Conservation (phyloP, 1,140 invertebrate genomes). For the Melitaea cinxia region DNA sequence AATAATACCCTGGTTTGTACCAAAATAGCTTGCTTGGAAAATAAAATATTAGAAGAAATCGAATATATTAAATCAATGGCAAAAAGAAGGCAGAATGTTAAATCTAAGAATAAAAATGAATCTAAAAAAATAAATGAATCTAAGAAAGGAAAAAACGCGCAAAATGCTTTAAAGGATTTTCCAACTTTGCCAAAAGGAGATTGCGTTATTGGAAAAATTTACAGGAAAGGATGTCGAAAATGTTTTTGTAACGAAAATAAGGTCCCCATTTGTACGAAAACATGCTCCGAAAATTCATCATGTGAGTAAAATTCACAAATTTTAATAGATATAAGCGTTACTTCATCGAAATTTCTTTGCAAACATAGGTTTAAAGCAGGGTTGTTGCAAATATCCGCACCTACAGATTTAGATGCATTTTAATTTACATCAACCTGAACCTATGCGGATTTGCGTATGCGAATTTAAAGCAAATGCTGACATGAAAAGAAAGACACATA, state of each 20-base stretch:
- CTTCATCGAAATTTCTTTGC: no score
- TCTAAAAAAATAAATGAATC: constrained; percentile 6
- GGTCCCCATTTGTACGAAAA: constrained; percentile 30
- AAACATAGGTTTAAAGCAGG: no score
- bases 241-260: constrained; percentile 51
- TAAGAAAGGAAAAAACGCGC: background rate
- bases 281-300: background rate
- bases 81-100: constrained; percentile 11
- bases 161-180: no score
- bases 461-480: no score
- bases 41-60: constrained; percentile 12
- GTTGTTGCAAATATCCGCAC: no score
- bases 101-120: background rate
- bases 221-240: constrained; percentile 47
- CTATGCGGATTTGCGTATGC: no score
- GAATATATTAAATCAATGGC: background rate
- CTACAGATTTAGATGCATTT: no score
- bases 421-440: no score
- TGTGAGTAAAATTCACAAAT: constrained; percentile 1
- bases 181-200: constrained; percentile 17
- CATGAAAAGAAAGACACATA: no score
- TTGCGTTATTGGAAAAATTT: constrained; percentile 50
- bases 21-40: constrained; percentile 45
- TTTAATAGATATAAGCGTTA: no score
- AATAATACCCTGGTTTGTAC: constrained; percentile 66